Conservation (phyloP, 2,888 invertebrate genomes). For the Aethes cnicana region DNA sequence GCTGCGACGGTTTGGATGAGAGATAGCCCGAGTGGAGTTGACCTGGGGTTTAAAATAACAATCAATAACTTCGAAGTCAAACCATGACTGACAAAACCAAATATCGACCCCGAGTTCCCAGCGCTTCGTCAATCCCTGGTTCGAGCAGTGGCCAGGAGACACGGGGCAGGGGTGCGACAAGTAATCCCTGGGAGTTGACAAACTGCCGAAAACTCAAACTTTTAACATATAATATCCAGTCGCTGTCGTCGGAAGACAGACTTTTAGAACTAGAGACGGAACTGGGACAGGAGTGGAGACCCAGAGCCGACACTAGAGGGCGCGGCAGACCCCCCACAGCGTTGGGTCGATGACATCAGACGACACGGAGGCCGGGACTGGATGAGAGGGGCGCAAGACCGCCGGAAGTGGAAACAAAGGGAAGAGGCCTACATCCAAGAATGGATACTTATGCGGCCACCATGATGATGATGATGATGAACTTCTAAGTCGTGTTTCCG, state of each 20-base stretch:
- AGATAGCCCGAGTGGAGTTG: slow-evolving; percentile 70
- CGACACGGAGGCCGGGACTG: too few relatives aligned
- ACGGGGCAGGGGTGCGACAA: slow-evolving; percentile 32
- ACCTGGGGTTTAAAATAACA: slow-evolving; percentile 43
- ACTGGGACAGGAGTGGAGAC: too few relatives aligned
- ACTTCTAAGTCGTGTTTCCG: too few relatives aligned
- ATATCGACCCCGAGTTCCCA: slow-evolving; percentile 30
- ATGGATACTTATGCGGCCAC: too few relatives aligned
- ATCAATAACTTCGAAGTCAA: too few relatives aligned
- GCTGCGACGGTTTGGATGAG: slow-evolving; percentile 56
- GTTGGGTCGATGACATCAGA: too few relatives aligned
- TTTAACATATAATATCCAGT: neutral
- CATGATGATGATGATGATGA: too few relatives aligned
- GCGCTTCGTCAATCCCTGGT: slow-evolving; percentile 26
- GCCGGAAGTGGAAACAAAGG: too few relatives aligned
- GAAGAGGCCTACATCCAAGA: too few relatives aligned
- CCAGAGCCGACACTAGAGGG: too few relatives aligned
- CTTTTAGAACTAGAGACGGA: neutral
- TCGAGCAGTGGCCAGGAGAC: slow-evolving; percentile 10
- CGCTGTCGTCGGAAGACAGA: neutral
- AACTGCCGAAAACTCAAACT: slow-evolving; percentile 8
- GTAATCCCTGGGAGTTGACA: slow-evolving; percentile 31
- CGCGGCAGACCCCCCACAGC: too few relatives aligned
- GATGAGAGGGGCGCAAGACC: too few relatives aligned
- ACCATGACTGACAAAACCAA: neutral